These are phyloP conservation scores for Alentia gelatinosa DNA, from an alignment of 2,888 invertebrate species.

Conservation along the genomic window DNA sequence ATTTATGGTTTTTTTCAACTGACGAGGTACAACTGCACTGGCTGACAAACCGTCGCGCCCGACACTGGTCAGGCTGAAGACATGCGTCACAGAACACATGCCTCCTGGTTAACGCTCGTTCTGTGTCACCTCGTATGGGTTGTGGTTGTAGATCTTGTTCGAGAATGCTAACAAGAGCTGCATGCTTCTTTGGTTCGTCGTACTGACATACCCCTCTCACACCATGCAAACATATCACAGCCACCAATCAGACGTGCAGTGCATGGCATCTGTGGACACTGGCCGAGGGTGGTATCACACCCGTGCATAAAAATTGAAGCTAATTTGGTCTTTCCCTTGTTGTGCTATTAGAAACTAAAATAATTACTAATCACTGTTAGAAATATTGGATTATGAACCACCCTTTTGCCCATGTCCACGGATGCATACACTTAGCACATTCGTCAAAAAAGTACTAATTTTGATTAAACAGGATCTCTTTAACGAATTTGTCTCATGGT, in stretches of 20 bases:
- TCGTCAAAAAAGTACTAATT: neutral
- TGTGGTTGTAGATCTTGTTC: neutral
- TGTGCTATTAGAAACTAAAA: too few relatives aligned
- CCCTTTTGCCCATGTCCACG: neutral
- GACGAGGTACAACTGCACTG: neutral
- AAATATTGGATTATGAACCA: too few relatives aligned
- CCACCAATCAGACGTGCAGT: neutral
- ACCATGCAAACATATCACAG: conserved; percentile 30
- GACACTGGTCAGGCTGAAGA: neutral
- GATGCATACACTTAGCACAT: conserved; percentile 10
- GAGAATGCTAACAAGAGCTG: neutral
- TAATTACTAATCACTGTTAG: too few relatives aligned
- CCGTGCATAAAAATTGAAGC: too few relatives aligned
- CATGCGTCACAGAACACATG: neutral
- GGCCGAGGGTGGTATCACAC: neutral
- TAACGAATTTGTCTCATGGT: neutral
- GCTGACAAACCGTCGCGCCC: neutral
- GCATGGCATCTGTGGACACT: neutral
- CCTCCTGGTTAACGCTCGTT: neutral
- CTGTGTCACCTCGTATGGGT: neutral
- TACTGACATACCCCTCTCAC: neutral
- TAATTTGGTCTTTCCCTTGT: too few relatives aligned
- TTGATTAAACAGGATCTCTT: neutral
- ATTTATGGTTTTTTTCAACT: too few relatives aligned
- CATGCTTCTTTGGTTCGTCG: neutral